Conservation (phyloP, 1,140 invertebrate species). For the Chironomus striatipennis region DNA sequence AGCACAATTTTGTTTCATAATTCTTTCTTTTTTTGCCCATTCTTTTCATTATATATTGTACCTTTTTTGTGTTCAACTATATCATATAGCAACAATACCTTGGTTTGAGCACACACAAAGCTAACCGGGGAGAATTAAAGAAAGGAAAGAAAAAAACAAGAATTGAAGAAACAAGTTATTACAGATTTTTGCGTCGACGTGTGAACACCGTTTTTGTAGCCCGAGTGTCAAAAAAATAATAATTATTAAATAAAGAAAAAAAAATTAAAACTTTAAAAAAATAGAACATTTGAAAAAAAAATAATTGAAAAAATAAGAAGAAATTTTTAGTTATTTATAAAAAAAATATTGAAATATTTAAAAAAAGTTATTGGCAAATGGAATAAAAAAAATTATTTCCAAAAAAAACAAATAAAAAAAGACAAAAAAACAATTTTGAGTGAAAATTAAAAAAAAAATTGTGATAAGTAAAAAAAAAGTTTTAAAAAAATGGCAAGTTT, state of each 20-base stretch:
- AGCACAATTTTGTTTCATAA: constrained; percentile 23
- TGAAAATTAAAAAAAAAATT: not conserved
- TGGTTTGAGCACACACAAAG: constrained; percentile 22
- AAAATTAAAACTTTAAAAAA: not conserved
- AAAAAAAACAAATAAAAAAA: not conserved
- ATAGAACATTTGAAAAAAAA: not conserved
- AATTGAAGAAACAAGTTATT: constrained; percentile 23
- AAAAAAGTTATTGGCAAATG: not conserved
- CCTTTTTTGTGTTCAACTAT: constrained; percentile 18
- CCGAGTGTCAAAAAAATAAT: not conserved
- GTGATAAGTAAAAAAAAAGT: not conserved
- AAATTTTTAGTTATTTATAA: not conserved
- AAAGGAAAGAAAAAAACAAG: not conserved
- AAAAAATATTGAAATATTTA: not conserved
- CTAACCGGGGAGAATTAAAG: not conserved
- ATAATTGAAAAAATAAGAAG: not conserved
- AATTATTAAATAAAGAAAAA: not conserved
- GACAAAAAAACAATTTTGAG: not conserved
- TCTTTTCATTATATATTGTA: constrained; percentile 20
- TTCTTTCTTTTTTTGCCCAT: not conserved
- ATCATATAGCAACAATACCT: constrained; percentile 20
- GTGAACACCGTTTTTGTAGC: constrained; percentile 17
- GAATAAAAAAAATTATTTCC: not conserved
- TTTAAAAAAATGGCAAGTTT: constrained; percentile 10
- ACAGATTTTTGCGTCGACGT: constrained; percentile 23